A percentile compares a stretch with the other conserved stretches of the same genome.
Conservation (phyloP, 2,797 vertebrate species). For the Crypturellus tataupa region DNA sequence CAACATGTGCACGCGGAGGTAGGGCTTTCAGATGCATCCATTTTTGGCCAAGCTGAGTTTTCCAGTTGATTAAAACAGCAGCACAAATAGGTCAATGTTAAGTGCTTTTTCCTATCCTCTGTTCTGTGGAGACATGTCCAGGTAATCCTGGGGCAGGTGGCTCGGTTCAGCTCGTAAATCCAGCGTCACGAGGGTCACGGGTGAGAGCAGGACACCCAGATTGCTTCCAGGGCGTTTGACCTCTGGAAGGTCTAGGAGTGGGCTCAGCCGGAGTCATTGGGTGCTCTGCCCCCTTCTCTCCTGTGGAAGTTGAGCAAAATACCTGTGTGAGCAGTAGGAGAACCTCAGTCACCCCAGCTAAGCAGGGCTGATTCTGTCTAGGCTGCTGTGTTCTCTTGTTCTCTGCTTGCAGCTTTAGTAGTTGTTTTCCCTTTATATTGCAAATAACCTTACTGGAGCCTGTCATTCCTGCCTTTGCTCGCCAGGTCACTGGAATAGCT, state of each 20-base stretch:
- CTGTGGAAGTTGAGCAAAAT: not conserved
- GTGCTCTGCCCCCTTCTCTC: not conserved
- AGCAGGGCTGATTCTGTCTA: not conserved
- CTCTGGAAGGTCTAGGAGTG: constrained; percentile 2
- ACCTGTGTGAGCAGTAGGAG: not conserved
- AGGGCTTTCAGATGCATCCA: not conserved
- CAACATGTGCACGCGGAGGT: rapidly evolving
- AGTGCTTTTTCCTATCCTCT: constrained; percentile 35
- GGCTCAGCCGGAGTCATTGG: not conserved
- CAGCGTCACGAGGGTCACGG: not conserved
- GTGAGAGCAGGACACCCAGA: constrained; percentile 1
- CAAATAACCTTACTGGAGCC: not conserved
- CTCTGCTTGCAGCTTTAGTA: not conserved
- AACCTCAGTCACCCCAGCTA: not conserved
- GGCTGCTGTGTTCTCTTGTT: not conserved
- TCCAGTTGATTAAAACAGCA: not conserved
- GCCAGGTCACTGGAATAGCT: not conserved
- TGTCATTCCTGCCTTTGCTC: not conserved
- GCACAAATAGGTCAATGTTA: constrained; percentile 13
- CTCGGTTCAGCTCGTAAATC: not conserved
- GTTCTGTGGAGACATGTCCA: not conserved
- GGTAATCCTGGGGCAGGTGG: not conserved
- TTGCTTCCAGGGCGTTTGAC: constrained; percentile 12
- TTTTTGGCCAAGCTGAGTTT: not conserved
- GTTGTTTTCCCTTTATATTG: not conserved